Percentiles rank a stretch among this genome's conserved stretches.
Conservation (phyloP, 2,888 invertebrate species). For the Hypolimnas misippus region DNA sequence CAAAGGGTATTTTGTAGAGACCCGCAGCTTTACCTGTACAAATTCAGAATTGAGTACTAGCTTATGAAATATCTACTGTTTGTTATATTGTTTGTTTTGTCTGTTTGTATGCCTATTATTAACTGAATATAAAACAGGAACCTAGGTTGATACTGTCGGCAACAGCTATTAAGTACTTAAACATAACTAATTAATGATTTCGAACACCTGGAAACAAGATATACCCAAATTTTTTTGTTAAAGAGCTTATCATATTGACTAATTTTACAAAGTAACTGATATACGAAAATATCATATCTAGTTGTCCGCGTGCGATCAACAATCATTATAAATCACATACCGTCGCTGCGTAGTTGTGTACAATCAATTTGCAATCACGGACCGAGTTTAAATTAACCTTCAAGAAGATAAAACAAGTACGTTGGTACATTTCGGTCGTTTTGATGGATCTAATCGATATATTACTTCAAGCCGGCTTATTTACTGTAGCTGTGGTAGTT, state of each 20-base stretch:
- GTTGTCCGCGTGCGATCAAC: slow-evolving; percentile 13
- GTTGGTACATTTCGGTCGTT: background rate
- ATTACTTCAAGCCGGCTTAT: slow-evolving; percentile 63
- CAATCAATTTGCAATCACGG: slow-evolving; percentile 21
- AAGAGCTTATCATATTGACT: slow-evolving; percentile 19
- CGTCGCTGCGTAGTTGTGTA: slow-evolving; percentile 31
- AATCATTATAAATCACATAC: slow-evolving; percentile 28
- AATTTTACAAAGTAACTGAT: slow-evolving; percentile 16
- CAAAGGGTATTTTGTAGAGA: too few relatives aligned
- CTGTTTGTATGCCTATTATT: too few relatives aligned
- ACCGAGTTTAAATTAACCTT: background rate
- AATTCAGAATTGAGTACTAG: too few relatives aligned
- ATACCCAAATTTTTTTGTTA: slow-evolving; percentile 1
- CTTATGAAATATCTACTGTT: too few relatives aligned
- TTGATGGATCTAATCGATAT: slow-evolving; percentile 69
- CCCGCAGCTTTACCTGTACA: too few relatives aligned
- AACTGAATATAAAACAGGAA: too few relatives aligned
- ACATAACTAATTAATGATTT: too few relatives aligned
- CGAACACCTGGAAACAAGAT: background rate
- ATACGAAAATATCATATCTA: slow-evolving; percentile 9
- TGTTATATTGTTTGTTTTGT: too few relatives aligned
- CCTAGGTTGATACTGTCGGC: too few relatives aligned
- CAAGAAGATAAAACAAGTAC: background rate
- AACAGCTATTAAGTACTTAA: too few relatives aligned
- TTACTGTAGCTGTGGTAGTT: slow-evolving; percentile 60